A percentile compares a stretch with the other conserved stretches of the same genome.
Evolutionary conservation across 1,140 invertebrate species (phyloP).

Genomic region (Linepithema humile): DNA sequence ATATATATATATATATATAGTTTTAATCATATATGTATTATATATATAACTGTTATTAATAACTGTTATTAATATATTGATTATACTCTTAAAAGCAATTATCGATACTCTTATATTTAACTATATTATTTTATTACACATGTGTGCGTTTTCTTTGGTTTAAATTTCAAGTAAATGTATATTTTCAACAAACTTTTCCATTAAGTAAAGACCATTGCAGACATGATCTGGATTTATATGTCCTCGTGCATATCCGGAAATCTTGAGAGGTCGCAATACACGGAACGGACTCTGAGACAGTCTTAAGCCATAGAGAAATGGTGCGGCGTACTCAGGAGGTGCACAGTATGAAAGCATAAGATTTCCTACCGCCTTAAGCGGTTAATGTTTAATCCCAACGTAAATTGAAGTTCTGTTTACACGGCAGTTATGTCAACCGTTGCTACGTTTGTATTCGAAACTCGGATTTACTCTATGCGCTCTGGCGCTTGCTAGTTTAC

Average conservation of each 20-base stretch:
- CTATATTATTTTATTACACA: not conserved
- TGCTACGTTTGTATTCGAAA: constrained; percentile 40
- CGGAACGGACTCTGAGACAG: constrained; percentile 7
- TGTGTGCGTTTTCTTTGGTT: not conserved
- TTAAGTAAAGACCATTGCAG: constrained; percentile 20
- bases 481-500: constrained; percentile 32
- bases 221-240: constrained; percentile 28
- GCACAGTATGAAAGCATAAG: constrained; percentile 43
- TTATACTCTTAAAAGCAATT: not conserved
- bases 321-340: constrained; percentile 15
- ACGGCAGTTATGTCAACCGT: constrained; percentile 50
- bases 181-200: not conserved
- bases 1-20: too few relatives aligned
- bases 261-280: constrained; percentile 31
- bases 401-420: constrained; percentile 59
- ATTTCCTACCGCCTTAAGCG: constrained; percentile 51
- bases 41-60: not conserved
- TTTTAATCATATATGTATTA: not conserved
- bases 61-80: not conserved
- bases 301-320: constrained; percentile 45
- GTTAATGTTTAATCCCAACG: constrained; percentile 59
- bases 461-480: constrained; percentile 36
- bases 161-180: not conserved
- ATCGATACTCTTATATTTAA: not conserved
- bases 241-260: constrained; percentile 17